phyloP scores from a whole-genome alignment of 2,113 vertebrate genomes.

The Periophthalmodon schlosseri region DNA sequence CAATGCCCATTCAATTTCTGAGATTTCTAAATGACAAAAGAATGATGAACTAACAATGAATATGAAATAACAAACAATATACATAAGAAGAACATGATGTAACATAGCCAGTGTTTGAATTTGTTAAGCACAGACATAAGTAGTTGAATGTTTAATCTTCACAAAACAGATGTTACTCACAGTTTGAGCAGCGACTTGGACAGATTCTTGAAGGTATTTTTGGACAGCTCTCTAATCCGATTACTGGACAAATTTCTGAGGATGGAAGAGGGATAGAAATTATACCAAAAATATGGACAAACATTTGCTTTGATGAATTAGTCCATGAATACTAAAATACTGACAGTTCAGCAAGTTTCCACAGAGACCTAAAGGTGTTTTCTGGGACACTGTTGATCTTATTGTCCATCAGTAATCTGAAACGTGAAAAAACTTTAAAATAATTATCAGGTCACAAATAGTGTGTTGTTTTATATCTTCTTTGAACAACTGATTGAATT shows the following conservation, averaged over 20 bases:
- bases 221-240: constrained; percentile 70
- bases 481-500: too few species aligned
- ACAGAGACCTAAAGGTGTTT: constrained; percentile 81
- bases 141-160: not conserved
- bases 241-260: constrained; percentile 79
- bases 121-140: not conserved
- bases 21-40: too few species aligned
- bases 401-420: constrained; percentile 80
- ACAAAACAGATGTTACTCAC: constrained; percentile 64
- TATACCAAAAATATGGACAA: not conserved
- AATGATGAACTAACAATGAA: too few species aligned
- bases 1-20: too few species aligned
- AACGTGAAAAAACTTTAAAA: not conserved
- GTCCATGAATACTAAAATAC: constrained; percentile 24
- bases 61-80: too few species aligned
- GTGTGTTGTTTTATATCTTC: too few species aligned
- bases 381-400: constrained; percentile 77
- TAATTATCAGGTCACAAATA: too few species aligned
- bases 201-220: constrained; percentile 74
- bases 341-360: constrained; percentile 78
- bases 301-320: not conserved
- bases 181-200: constrained; percentile 79
- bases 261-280: not conserved
- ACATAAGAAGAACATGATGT: too few species aligned
- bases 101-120: too few species aligned